Percentiles rank a stretch among this genome's conserved stretches.
Evolutionary conservation across 2,113 vertebrate genomes (phyloP).

Genomic region (Grantiella picta): DNA sequence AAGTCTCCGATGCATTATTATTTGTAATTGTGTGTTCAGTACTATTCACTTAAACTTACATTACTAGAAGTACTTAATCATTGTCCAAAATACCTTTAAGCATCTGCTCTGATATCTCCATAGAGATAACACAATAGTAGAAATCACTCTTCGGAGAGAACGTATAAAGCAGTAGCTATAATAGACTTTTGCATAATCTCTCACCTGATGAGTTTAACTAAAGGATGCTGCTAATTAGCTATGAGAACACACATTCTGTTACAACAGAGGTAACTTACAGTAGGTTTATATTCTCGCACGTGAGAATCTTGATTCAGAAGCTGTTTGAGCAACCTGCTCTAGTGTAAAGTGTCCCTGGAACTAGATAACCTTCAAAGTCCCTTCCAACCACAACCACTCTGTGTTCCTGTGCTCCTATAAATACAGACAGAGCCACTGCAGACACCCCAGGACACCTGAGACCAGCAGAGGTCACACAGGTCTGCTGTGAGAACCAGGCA

Average conservation of each 20-base stretch:
- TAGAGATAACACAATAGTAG: neutral
- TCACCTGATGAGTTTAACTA: neutral
- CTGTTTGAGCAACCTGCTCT: neutral
- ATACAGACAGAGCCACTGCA: neutral
- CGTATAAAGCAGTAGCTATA: neutral
- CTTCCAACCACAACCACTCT: neutral
- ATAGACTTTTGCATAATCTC: neutral
- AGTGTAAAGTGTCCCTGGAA: neutral
- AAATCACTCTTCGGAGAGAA: neutral
- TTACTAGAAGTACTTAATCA: neutral
- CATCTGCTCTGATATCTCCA: neutral
- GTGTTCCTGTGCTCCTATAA: neutral
- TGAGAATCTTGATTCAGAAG: neutral
- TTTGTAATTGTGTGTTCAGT: neutral
- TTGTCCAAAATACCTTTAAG: neutral
- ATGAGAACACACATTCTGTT: neutral
- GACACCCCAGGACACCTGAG: neutral
- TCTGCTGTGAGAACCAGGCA: neutral
- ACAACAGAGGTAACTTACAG: neutral
- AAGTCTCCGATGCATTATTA: neutral
- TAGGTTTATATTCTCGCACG: fast-evolving
- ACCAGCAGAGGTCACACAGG: fast-evolving
- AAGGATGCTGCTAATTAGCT: neutral
- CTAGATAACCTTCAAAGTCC: neutral
- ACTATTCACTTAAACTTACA: neutral